Percentiles rank a stretch among this genome's conserved stretches.
These are phyloP conservation scores for Anisognathus igniventris DNA, from an alignment of 2,797 vertebrate genomes.

Conservation along the genomic window DNA sequence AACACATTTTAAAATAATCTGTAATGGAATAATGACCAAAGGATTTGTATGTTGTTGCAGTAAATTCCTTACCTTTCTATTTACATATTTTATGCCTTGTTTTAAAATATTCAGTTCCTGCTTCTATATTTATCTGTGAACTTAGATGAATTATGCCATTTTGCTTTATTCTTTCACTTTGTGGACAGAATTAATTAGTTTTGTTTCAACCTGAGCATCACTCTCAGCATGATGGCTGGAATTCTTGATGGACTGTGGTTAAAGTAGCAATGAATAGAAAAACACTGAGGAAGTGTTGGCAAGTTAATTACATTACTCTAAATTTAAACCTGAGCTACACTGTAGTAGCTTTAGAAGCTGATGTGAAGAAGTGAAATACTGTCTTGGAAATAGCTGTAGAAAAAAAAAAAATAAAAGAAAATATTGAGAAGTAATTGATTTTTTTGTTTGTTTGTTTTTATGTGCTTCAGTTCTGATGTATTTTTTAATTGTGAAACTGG, in stretches of 20 bases:
- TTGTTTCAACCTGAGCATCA: background rate
- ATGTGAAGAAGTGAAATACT: background rate
- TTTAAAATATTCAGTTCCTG: background rate
- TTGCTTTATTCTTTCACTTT: background rate
- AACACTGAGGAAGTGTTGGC: background rate
- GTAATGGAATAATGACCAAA: background rate
- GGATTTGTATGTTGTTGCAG: background rate
- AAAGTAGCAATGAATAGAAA: background rate
- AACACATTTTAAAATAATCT: background rate
- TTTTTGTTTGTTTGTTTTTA: background rate
- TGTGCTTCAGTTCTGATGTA: background rate
- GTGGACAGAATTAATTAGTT: background rate
- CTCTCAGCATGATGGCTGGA: background rate
- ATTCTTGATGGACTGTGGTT: background rate
- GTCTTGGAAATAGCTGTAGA: background rate
- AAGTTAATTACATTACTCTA: background rate
- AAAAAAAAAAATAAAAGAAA: background rate
- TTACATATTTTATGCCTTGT: background rate
- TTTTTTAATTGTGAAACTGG: background rate
- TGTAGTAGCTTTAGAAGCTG: background rate
- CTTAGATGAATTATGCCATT: background rate
- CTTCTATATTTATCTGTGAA: background rate
- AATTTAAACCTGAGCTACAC: background rate
- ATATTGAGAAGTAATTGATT: background rate
- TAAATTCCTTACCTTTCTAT: background rate